Evolutionary conservation across 2,797 vertebrate species (phyloP).

Genomic region (Saguinus oedipus): DNA sequence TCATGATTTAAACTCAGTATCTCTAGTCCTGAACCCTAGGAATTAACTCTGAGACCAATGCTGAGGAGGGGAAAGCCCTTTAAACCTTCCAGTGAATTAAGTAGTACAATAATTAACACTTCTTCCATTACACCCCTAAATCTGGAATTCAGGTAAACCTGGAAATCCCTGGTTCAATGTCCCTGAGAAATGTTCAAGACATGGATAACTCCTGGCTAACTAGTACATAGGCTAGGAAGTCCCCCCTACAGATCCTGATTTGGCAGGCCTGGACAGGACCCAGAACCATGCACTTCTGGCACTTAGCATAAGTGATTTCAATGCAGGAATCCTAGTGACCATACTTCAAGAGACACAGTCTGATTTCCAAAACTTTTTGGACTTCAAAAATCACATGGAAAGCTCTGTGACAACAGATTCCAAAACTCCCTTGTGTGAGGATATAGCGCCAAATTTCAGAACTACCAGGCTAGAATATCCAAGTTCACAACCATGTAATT

Average conservation of each 20-base stretch:
- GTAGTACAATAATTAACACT: neutral
- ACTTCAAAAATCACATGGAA: neutral
- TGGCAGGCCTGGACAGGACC: neutral
- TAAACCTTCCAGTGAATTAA: neutral
- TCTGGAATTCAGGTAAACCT: neutral
- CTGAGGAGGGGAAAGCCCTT: neutral
- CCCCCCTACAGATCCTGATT: neutral
- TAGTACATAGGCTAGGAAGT: neutral
- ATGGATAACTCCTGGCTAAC: neutral
- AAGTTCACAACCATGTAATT: neutral
- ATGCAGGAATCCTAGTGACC: neutral
- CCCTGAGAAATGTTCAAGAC: neutral
- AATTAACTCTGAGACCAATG: neutral
- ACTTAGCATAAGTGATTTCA: neutral
- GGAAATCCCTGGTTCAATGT: neutral
- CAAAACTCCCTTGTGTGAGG: neutral
- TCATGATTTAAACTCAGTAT: neutral
- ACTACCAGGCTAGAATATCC: neutral
- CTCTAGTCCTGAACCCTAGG: neutral
- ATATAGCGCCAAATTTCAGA: neutral
- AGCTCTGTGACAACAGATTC: neutral
- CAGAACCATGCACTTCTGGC: neutral
- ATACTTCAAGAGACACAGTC: neutral
- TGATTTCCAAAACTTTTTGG: neutral
- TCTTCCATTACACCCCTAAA: neutral